Evolutionary conservation across 2,888 invertebrate species (phyloP).

Genomic region (Scaptomyza polygonia): DNA sequence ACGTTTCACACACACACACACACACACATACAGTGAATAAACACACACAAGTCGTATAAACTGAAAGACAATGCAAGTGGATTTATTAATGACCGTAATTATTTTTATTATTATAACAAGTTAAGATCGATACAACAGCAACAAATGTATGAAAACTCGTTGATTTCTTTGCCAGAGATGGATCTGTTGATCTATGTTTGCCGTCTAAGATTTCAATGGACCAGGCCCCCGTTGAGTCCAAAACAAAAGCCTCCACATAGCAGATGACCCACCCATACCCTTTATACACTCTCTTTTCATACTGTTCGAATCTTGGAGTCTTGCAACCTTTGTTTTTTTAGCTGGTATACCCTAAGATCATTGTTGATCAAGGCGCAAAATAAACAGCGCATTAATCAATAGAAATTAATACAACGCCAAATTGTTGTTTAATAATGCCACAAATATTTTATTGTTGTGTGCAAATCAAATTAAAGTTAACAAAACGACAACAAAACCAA

Average conservation of each 20-base stretch:
- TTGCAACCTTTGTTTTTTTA: constrained; percentile 40
- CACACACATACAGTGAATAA: constrained; percentile 5
- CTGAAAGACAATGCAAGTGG: constrained; percentile 71
- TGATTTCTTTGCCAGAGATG: constrained; percentile 61
- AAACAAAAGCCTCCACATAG: constrained; percentile 61
- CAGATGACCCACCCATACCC: constrained; percentile 20
- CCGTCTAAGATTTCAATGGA: constrained; percentile 66
- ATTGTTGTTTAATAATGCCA: constrained; percentile 70
- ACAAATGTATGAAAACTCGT: constrained; percentile 54
- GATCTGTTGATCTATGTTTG: constrained; percentile 49
- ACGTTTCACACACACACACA: constrained; percentile 60
- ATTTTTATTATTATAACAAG: constrained; percentile 77
- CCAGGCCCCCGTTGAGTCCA: constrained; percentile 61
- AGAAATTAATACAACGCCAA: constrained; percentile 74
- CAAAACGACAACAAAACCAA: constrained; percentile 7
- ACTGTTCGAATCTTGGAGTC: constrained; percentile 11
- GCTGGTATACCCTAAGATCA: constrained; percentile 35
- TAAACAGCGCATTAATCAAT: constrained; percentile 76
- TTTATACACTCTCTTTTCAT: neutral
- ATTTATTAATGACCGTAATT: constrained; percentile 77
- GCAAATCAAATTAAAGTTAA: constrained; percentile 70
- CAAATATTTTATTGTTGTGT: constrained; percentile 36
- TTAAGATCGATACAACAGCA: constrained; percentile 34
- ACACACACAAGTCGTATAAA: constrained; percentile 33
- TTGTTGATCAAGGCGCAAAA: constrained; percentile 68